Base-by-base conservation (phyloP, 2,113 vertebrate species). In the Centropus bengalensis region DNA sequence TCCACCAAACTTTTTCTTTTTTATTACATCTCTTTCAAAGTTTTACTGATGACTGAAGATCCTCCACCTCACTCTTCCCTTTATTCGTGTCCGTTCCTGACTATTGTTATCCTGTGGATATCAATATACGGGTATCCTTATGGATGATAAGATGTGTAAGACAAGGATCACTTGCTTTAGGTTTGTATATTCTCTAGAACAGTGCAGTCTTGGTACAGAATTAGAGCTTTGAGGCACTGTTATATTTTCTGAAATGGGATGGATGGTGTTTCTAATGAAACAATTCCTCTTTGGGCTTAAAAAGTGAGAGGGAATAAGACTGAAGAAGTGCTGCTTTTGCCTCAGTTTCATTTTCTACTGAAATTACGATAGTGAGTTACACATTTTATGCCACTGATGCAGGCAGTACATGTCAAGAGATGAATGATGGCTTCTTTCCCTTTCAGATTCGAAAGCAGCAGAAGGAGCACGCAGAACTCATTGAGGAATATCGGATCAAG, bases 381-480 rank as follows among this genome's bases (percentile, higher is more conserved):
- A 1, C 73, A 45, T 51, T 80, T 63, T 70, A 2, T 77, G 70
- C 33, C 33, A 6, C 62, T 75, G 27, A 7, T 9, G 3, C 32
- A 75, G 66, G 4, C 70, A 24, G 75, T 24, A 13, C 1, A 0
- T 67, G 63, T 63, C 92, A 84, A 84, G 80, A 71, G 92, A 28
- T 68, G 49, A 91, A 8, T 95, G 79, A 97, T 47, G 45, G 9
- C 38, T 70, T 27, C 24, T 82, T 62, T 14, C 16, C 44, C 28
- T 93, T 96, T 28, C 63, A 99, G 99, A 99, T 99, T 84, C 98
- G 99, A 33, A 99, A 99, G 92, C 99, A 99, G 87, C 99, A 99
- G 97, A 99, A 99, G 78, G 99, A 99, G 59, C 99, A 99, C 2
- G 97, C 99, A 0, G 99, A 99, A 82, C 97, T 99, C 14, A 99